Percentiles rank a stretch among this genome's conserved stretches.
Evolutionary conservation across 2,888 invertebrate genomes (phyloP).

Genomic region (Carabus problematicus): DNA sequence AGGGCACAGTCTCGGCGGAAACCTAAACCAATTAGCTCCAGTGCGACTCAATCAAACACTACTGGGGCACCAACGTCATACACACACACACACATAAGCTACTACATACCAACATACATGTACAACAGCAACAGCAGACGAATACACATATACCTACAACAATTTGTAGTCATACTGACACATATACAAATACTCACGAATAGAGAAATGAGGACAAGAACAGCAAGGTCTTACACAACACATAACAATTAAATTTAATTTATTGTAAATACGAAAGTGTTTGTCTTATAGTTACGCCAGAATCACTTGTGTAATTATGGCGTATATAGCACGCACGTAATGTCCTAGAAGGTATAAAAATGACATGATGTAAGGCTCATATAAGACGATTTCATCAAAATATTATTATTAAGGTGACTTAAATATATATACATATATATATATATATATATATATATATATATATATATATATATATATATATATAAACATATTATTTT

Average conservation of each 20-base stretch:
- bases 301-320: neutral
- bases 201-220: neutral
- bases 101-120: neutral
- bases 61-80: neutral
- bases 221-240: no score
- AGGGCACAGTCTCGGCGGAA: conserved; percentile 17
- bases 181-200: neutral
- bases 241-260: conserved; percentile 22
- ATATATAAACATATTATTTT: no score
- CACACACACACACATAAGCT: neutral
- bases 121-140: no score
- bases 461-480: no score
- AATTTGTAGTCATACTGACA: no score
- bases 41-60: conserved; percentile 20
- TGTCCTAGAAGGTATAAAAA: neutral
- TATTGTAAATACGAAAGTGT: conserved; percentile 14
- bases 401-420: no score
- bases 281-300: conserved; percentile 5
- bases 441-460: no score
- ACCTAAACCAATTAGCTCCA: conserved; percentile 28
- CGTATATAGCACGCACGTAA: neutral
- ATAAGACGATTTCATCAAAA: no score
- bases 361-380: neutral
- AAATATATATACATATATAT: no score
- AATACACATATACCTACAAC: no score